Base-by-base conservation (phyloP, 1,140 invertebrate genomes). In the Sitophilus oryzae region DNA sequence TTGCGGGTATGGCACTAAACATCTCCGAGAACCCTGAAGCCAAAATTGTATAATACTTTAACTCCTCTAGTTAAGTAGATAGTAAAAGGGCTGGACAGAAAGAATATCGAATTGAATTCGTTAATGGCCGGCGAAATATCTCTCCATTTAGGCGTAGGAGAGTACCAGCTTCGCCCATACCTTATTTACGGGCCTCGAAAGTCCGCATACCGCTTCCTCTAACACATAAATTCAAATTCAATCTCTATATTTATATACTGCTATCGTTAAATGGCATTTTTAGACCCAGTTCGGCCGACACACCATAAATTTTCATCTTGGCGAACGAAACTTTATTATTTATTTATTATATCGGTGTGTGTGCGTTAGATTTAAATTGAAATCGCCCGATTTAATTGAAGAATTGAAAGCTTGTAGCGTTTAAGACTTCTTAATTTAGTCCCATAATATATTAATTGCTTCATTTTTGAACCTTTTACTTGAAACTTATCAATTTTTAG, bases 241-340 rank as follows among this genome's bases (percentile, higher is more conserved):
- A 56, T 56, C 53, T 56, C 53, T 56, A 56, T 56, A 56, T 56
- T 56, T 56, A 56, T 56, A 56, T 56, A 56, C 53, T 56, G 46
- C 42, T 56, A 56, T 56, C 53, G 53, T 56, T 56, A 56, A 56
- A 56, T 20, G 53, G 11, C 45, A 56, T 56, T 56, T 56, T 56
- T 56, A 41, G 53, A 37, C 53, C 53, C 41, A 56, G 46, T 42
- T 56, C 41, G 53, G 16, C 46, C 53, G 53, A 43, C 53, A 49
- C 53, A 44, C 53, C 53, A 36, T 56, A 56, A 56, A 56, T 49
- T 56, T 56, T 56, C 52, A 47, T 47, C 38, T 51, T 11, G 18
- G 6, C 21, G 34, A 46, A 25, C 22, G 52, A 46, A 30, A 38
- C 8, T 54, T 54, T 47, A 54, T 54, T 54, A 54, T 52, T 30